Percentiles rank a stretch among this genome's conserved stretches.
These are phyloP conservation scores for Rattus norvegicus DNA, from an alignment of 2,113 vertebrate genomes.

Conservation along the genomic window DNA sequence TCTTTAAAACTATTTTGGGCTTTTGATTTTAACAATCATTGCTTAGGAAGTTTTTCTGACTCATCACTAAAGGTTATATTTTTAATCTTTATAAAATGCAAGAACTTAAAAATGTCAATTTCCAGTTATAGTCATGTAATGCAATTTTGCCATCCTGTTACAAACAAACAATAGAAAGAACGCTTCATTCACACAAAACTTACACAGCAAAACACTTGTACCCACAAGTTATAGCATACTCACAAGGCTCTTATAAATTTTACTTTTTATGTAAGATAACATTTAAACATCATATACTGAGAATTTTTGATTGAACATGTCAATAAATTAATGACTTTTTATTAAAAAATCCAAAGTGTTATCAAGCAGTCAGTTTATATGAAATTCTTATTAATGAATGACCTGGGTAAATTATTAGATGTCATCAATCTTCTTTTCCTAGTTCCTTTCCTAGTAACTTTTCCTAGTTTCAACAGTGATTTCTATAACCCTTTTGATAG, in stretches of 20 bases:
- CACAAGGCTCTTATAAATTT: neutral
- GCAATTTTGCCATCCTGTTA: neutral
- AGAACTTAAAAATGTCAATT: neutral
- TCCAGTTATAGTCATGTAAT: neutral
- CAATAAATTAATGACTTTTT: neutral
- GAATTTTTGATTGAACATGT: neutral
- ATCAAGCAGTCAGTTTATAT: neutral
- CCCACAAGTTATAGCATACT: neutral
- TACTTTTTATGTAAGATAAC: neutral
- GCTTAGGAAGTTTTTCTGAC: neutral
- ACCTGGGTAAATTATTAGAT: neutral
- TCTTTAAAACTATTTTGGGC: neutral
- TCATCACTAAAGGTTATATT: neutral
- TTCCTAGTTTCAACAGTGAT: slow-evolving; percentile 36
- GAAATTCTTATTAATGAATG: slow-evolving; percentile 43
- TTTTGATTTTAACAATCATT: neutral
- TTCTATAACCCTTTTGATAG: slow-evolving; percentile 43
- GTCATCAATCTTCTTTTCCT: slow-evolving; percentile 55
- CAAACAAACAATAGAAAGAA: neutral
- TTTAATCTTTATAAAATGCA: neutral
- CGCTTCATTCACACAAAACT: neutral
- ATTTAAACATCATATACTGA: neutral
- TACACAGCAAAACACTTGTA: neutral
- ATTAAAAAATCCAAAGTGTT: neutral
- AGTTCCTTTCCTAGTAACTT: neutral